Conservation (phyloP, 2,888 invertebrate genomes). For the Calameuta filiformis region DNA sequence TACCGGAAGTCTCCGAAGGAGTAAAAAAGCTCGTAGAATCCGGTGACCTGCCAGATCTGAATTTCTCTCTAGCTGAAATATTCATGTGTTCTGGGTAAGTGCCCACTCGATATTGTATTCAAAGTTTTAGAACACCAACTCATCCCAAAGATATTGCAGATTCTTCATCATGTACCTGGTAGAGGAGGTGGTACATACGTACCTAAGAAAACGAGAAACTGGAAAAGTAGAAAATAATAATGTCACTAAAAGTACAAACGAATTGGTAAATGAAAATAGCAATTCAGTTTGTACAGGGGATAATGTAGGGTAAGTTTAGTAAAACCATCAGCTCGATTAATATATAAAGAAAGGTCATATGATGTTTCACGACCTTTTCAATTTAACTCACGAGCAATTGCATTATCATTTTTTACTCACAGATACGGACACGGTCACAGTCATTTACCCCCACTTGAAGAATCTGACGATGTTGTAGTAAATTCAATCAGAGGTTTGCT, state of each 20-base stretch:
- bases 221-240: background rate
- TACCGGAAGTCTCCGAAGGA: slow-evolving; percentile 82
- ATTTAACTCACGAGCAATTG: background rate
- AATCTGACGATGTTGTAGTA: slow-evolving; percentile 49
- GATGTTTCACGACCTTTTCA: background rate
- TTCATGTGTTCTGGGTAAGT: slow-evolving; percentile 72
- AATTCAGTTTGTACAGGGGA: slow-evolving; percentile 22
- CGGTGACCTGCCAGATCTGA: slow-evolving; percentile 67
- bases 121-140: background rate
- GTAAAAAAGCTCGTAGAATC: slow-evolving; percentile 70
- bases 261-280: slow-evolving; percentile 53
- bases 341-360: background rate
- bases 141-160: slow-evolving; percentile 31
- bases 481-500: slow-evolving; percentile 76
- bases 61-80: slow-evolving; percentile 76
- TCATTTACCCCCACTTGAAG: slow-evolving; percentile 50
- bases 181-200: slow-evolving; percentile 82
- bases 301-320: background rate
- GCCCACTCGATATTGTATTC: background rate
- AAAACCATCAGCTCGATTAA: background rate
- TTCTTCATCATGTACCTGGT: slow-evolving; percentile 70
- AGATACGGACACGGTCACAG: slow-evolving; percentile 48
- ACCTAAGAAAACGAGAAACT: slow-evolving; percentile 65
- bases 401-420: background rate
- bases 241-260: slow-evolving; percentile 54